Base-by-base conservation (phyloP, 1,140 invertebrate species). In the Ephestia elutella region DNA sequence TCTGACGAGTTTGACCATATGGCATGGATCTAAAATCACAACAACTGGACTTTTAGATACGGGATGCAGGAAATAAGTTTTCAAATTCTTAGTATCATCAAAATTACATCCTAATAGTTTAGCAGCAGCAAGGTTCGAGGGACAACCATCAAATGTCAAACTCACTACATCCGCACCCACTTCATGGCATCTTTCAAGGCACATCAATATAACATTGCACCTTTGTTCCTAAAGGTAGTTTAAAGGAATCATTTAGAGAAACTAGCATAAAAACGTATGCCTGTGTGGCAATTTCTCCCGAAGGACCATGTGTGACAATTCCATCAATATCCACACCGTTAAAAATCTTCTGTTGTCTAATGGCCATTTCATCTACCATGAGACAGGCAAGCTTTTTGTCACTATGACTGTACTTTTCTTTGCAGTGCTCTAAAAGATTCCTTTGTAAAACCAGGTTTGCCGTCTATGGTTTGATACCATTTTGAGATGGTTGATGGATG, bases 111-210 rank as follows among this genome's bases (percentile, higher is more conserved):
- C 76, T 25, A 79, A 59, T 56, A 63, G 7, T 49, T 54, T 58
- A 4, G 49, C 54, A 49, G 57, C 63, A n/a, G 54, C 19, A n/a
- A 72, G 57, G 68, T 78, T 75, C 10, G 62, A 18, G 7, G 55
- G n/a, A 49, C 71, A 62, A 4, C 73, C 73, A 62, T 80, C 75
- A 57, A 72, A 78, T 18, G 78, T 77, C 11, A 77, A 0, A 5
- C 64, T 69, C 15, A 59, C 60, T 48, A 82, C 59, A 21, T 61
- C 59, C 32, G 70, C 62, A 18, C 59, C 62, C 17, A 56, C 38
- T 50, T 71, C 59, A 59, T 71, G 38, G 25, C 69, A 8, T 49
- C 62, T 53, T 28, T 63, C 44, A 48, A 78, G 51, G 51, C 60
- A 65, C 17, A 57, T 60, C 19, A 60, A 59, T 0, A 75, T 30